These are phyloP conservation scores for Cylindroiulus punctatus DNA, from an alignment of 2,888 invertebrate species.

Conservation along the genomic window DNA sequence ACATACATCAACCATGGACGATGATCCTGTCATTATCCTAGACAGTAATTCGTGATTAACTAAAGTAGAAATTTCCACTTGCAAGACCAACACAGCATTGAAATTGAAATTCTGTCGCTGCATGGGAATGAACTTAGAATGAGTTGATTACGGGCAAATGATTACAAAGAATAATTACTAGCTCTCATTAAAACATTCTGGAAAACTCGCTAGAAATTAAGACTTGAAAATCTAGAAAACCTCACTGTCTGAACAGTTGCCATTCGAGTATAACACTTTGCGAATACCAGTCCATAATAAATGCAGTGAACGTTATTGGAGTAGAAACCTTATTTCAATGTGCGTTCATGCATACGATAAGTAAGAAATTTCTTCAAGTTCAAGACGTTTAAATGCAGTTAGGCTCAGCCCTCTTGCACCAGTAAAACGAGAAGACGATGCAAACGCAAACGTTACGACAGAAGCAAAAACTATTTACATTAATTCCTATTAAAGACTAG, in stretches of 20 bases:
- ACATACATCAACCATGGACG: too few species aligned
- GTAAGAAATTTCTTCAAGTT: constrained; percentile 33
- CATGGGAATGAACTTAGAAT: neutral
- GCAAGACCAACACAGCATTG: too few species aligned
- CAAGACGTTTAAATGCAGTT: constrained; percentile 30
- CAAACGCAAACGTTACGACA: neutral
- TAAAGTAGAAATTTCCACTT: too few species aligned
- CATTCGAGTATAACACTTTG: neutral
- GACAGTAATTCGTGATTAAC: too few species aligned
- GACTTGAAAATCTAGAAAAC: neutral
- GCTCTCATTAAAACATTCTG: too few species aligned
- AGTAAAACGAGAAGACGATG: neutral
- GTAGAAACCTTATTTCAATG: constrained; percentile 22
- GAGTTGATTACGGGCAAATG: neutral
- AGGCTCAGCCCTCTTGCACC: neutral
- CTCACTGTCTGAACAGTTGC: neutral
- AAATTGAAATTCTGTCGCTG: too few species aligned
- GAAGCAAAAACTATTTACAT: neutral
- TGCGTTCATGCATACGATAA: constrained; percentile 13
- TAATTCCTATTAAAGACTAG: constrained; percentile 28
- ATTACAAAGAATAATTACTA: neutral
- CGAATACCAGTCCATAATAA: constrained; percentile 30
- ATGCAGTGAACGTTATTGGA: constrained; percentile 33
- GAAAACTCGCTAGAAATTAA: neutral
- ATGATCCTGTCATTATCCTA: too few species aligned